These are phyloP conservation scores for Desmodus rotundus DNA, from an alignment of 2,113 vertebrate species.

Conservation along the genomic window DNA sequence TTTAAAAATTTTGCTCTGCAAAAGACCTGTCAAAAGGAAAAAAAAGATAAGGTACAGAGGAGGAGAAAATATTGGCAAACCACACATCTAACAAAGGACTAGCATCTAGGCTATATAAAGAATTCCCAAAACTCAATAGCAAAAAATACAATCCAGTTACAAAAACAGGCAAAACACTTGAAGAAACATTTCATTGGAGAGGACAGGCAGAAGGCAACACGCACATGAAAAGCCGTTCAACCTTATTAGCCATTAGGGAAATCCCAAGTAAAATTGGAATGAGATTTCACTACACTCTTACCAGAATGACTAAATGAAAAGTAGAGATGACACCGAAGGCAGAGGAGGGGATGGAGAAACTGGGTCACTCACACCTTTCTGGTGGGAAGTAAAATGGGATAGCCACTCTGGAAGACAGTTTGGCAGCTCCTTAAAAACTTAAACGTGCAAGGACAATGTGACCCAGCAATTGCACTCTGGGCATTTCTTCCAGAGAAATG, in stretches of 20 bases:
- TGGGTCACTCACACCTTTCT: not conserved
- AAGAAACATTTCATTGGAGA: not conserved
- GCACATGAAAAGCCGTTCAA: not conserved
- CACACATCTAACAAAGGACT: not conserved
- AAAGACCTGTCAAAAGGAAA: not conserved
- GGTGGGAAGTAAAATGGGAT: not conserved
- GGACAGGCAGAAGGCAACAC: not conserved
- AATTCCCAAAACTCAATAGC: not conserved
- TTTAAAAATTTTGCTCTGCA: not conserved
- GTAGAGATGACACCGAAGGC: not conserved
- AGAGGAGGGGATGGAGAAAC: not conserved
- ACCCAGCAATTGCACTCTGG: not conserved
- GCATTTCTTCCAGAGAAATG: not conserved
- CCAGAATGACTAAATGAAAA: not conserved
- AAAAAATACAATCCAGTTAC: not conserved
- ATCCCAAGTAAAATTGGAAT: not conserved
- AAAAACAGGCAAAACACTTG: not conserved
- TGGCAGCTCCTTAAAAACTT: not conserved
- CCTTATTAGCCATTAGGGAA: not conserved
- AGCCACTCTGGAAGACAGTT: not conserved
- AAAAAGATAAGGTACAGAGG: not conserved
- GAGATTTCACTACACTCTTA: not conserved
- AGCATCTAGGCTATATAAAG: not conserved
- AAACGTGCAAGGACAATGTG: too few species aligned
- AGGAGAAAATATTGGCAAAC: not conserved